Evolutionary conservation across 2,888 invertebrate species (phyloP).

Genomic region (Cactoblastis cactorum): DNA sequence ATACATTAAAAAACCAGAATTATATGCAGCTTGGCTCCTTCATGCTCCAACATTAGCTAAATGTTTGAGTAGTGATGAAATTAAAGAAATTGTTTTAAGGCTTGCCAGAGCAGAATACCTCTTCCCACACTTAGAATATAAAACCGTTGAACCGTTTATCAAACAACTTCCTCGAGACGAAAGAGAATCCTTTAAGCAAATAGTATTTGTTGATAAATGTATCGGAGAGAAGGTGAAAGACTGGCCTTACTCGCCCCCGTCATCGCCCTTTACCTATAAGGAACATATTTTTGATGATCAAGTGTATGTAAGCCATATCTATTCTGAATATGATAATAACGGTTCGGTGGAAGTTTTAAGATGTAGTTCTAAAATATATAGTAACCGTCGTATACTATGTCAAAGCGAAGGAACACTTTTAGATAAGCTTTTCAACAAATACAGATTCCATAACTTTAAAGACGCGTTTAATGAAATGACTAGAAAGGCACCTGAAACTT

Average conservation of each 20-base stretch:
- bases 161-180: constrained; percentile 36
- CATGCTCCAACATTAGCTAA: constrained; percentile 38
- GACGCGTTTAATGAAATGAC: constrained; percentile 43
- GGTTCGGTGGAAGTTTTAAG: too few species aligned
- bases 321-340: too few species aligned
- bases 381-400: too few species aligned
- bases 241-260: constrained; percentile 40
- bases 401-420: constrained; percentile 35
- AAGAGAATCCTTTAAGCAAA: constrained; percentile 38
- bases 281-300: constrained; percentile 33
- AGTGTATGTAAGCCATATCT: constrained; percentile 23
- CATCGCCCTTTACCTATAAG: too few species aligned
- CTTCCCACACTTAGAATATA: too few species aligned
- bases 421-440: constrained; percentile 49
- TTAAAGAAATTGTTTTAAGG: too few species aligned
- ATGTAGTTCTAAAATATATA: too few species aligned
- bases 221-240: too few species aligned
- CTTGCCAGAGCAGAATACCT: too few species aligned
- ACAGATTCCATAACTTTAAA: constrained; percentile 45
- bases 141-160: too few species aligned
- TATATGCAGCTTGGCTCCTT: too few species aligned
- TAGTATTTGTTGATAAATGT: constrained; percentile 42
- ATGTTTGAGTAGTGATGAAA: constrained; percentile 34
- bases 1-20: constrained; percentile 40
- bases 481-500: constrained; percentile 38